phyloP scores from a whole-genome alignment of 1,140 invertebrate species.

The Rhagoletis zephyria region DNA sequence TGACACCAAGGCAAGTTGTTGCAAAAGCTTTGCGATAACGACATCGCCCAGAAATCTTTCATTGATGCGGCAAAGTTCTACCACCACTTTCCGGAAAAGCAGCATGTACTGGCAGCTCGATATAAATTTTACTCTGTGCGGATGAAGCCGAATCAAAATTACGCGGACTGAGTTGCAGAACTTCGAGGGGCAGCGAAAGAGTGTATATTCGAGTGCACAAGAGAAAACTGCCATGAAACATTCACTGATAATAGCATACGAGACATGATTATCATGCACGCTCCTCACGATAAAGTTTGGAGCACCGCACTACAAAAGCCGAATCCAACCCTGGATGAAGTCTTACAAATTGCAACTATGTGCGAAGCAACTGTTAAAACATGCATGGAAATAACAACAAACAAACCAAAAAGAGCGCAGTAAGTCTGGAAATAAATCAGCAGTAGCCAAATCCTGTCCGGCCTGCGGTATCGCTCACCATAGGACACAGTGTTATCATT shows the following conservation, averaged over 20 bases:
- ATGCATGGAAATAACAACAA: no score
- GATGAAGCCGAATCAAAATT: constrained; percentile 47
- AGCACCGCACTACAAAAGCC: constrained; percentile 43
- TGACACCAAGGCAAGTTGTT: neutral
- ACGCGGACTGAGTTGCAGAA: neutral
- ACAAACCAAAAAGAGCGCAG: no score
- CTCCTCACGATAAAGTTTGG: constrained; percentile 37
- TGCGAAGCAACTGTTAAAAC: neutral
- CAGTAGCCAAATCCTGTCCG: no score
- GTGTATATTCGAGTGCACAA: no score
- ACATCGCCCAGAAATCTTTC: neutral
- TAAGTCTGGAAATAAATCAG: no score
- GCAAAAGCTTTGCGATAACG: neutral
- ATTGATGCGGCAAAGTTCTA: neutral
- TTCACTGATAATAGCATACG: constrained; percentile 47
- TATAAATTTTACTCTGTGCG: constrained; percentile 24
- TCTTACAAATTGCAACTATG: constrained; percentile 25
- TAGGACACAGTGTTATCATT: no score
- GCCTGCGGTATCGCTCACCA: no score
- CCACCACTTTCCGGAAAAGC: constrained; percentile 15
- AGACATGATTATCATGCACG: constrained; percentile 38
- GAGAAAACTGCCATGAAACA: neutral
- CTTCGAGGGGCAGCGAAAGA: no score
- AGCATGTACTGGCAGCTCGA: constrained; percentile 9
- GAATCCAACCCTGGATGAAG: constrained; percentile 36